phyloP scores from a whole-genome alignment of 53 echinoderm and acorn worm species.

The Zoroaster sp. region DNA sequence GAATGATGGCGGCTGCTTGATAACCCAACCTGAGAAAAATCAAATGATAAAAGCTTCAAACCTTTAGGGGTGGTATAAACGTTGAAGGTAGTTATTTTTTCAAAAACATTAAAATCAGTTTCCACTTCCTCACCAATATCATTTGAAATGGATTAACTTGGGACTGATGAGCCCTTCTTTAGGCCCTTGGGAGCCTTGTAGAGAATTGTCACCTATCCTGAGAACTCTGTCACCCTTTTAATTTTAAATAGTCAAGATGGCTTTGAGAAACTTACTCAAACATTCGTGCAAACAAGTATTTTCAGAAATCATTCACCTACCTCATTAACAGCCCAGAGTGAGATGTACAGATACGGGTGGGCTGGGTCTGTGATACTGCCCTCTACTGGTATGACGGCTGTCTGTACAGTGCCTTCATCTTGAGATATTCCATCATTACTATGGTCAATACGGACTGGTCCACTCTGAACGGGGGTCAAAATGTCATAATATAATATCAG shows the following conservation, averaged over 20 bases:
- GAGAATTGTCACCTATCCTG: neutral
- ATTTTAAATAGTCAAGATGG: neutral
- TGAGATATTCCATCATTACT: neutral
- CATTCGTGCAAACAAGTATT: too few relatives aligned
- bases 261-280: neutral
- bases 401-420: slow-evolving; percentile 44
- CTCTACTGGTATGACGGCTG: slow-evolving; percentile 17
- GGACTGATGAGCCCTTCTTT: too few relatives aligned
- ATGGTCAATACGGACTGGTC: slow-evolving; percentile 36
- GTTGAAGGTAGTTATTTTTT: too few relatives aligned
- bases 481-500: neutral
- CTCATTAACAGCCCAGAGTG: slow-evolving; percentile 60
- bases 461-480: neutral
- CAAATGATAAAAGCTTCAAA: neutral
- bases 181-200: too few relatives aligned
- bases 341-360: slow-evolving; percentile 1
- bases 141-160: too few relatives aligned
- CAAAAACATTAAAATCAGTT: too few relatives aligned
- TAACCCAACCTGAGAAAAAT: slow-evolving; percentile 35
- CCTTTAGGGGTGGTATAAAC: too few relatives aligned
- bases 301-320: too few relatives aligned
- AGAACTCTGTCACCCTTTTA: neutral
- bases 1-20: slow-evolving; percentile 33
- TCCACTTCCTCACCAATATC: too few relatives aligned
- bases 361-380: neutral